phyloP scores from a whole-genome alignment of 2,113 vertebrate genomes.

The Nothobranchius furzeri region DNA sequence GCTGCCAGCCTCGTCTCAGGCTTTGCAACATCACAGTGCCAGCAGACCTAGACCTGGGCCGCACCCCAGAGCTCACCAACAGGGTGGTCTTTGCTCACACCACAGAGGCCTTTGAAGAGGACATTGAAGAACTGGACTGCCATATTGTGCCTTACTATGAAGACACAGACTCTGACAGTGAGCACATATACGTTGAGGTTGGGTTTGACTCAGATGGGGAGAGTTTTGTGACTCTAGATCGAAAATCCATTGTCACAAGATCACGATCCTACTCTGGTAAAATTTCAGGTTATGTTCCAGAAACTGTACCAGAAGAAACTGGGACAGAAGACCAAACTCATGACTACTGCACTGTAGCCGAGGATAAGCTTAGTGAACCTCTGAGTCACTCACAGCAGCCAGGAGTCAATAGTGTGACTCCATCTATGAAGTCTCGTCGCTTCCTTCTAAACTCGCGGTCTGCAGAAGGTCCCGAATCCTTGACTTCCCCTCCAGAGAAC shows the following conservation, averaged over 20 bases:
- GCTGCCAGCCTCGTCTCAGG: constrained; percentile 81
- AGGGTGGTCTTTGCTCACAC: constrained; percentile 81
- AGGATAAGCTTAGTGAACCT: constrained; percentile 70
- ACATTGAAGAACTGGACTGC: constrained; percentile 83
- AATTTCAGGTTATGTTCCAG: constrained; percentile 90
- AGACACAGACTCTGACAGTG: constrained; percentile 79
- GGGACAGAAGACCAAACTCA: constrained; percentile 82
- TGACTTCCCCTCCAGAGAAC: constrained; percentile 75
- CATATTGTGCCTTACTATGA: constrained; percentile 83
- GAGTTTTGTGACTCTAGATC: constrained; percentile 81
- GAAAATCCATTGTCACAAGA: constrained; percentile 84
- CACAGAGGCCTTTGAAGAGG: constrained; percentile 82
- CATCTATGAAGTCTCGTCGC: constrained; percentile 82
- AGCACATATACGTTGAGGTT: constrained; percentile 82
- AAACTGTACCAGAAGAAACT: constrained; percentile 94
- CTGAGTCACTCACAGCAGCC: constrained; percentile 67
- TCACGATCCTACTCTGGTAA: constrained; percentile 92
- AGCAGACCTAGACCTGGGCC: constrained; percentile 71
- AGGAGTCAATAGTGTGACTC: constrained; percentile 74
- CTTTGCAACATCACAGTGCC: constrained; percentile 83
- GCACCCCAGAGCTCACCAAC: constrained; percentile 80
- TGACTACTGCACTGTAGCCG: constrained; percentile 76
- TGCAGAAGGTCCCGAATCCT: constrained; percentile 85
- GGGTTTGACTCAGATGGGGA: constrained; percentile 81
- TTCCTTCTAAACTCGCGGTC: constrained; percentile 89